Evolutionary conservation across 2,113 vertebrate species (phyloP), one percentile per base, ranked within the genome.

Genomic region (Pteruthius melanotis): DNA sequence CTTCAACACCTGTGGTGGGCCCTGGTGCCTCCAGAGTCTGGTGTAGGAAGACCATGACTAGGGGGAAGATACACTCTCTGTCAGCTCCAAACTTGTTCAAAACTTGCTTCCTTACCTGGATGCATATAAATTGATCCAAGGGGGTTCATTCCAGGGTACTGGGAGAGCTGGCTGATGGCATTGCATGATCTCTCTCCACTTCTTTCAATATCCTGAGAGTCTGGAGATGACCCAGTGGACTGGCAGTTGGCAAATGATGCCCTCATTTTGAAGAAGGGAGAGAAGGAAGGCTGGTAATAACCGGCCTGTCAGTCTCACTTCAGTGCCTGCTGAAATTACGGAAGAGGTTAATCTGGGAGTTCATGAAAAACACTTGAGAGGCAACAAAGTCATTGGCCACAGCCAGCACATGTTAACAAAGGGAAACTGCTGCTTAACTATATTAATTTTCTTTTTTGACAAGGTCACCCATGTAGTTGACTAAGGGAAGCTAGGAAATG

Each of bases 11-110:
- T 1, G 7, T 44, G 10, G 15, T 30, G 11, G 27, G 23, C 11
- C 24, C 16, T 33, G 21, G 5, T 44, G 17, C 10, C 4, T 3
- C 6, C 4, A 2, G 24, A 50, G 16, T 15, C 22, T 3, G 4
- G 15, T 54, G 18, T 14, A 61, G 8, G 42, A 80, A 47, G 11
- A 53, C 4, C 13, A 6, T 21, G 37, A 52, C 18, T 30, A 7
- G 9, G 10, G 8, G 9, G 5, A 57, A 52, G 9, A 70, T 15
- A 26, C 10, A 30, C 4, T 30, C 23, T 52, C 26, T 53, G 22
- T 9, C 16, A 33, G 33, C 3, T 11, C n/a, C 49, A 60, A 26
- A 59, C 7, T 70, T 69, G 22, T 33, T 52, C 37, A 50, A 37
- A 31, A 54, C 11, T 56, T 79, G 6, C 14, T 89, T 35, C 24